These are phyloP conservation scores for Thereva unica DNA, from an alignment of 2,888 invertebrate genomes.

Conservation along the genomic window DNA sequence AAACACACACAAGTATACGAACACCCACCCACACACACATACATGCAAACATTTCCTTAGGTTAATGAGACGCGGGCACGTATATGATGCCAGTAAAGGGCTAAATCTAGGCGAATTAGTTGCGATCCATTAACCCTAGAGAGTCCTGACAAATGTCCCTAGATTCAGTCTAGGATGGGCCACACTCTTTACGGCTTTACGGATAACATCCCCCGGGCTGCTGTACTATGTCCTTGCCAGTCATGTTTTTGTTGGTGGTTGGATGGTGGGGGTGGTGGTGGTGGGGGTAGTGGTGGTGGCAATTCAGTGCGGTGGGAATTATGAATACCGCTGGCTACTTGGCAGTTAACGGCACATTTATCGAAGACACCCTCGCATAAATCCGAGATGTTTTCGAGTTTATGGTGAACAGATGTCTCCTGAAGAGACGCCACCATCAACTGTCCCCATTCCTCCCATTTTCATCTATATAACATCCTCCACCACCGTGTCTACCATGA, in stretches of 20 bases:
- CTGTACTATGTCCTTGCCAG: not conserved
- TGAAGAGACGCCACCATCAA: not conserved
- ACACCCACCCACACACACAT: no score
- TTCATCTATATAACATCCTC: no score
- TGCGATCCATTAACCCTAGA: constrained; percentile 15
- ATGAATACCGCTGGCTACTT: constrained; percentile 27
- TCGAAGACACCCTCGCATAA: constrained; percentile 28
- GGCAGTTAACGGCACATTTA: constrained; percentile 26
- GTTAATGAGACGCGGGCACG: no score
- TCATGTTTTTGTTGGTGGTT: no score
- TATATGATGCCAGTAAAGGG: no score
- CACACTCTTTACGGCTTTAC: constrained; percentile 20
- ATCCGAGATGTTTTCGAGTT: constrained; percentile 24
- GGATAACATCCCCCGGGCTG: not conserved
- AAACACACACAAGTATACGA: not conserved
- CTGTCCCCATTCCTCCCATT: no score
- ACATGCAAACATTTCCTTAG: no score
- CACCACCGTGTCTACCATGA: no score
- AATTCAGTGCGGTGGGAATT: constrained; percentile 2
- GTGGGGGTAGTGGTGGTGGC: no score
- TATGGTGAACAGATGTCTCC: constrained; percentile 27
- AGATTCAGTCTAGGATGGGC: constrained; percentile 1
- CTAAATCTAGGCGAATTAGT: constrained; percentile 5
- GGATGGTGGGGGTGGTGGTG: no score
- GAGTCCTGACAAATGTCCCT: constrained; percentile 20